Percentiles rank a stretch among this genome's conserved stretches.
These are phyloP conservation scores for Spinus olivaceus DNA, from an alignment of 2,797 vertebrate genomes.

Conservation along the genomic window DNA sequence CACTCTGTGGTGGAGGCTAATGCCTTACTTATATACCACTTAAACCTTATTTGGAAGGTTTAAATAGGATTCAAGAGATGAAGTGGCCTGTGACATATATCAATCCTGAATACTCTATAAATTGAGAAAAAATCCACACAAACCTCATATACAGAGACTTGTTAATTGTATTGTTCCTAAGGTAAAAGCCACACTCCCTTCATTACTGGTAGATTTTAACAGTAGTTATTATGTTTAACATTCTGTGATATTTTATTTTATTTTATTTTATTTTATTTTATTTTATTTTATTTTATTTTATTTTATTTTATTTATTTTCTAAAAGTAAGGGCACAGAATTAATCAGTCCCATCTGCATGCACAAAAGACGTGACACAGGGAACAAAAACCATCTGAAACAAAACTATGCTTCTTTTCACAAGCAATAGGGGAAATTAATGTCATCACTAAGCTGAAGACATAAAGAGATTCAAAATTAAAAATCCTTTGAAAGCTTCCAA, in stretches of 20 bases:
- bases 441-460: constrained; percentile 80
- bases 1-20: background rate
- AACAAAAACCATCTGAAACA: constrained; percentile 78
- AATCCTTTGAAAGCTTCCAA: constrained; percentile 82
- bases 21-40: background rate
- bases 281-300: constrained; percentile 31
- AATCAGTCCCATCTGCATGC: constrained; percentile 80
- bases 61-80: background rate
- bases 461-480: constrained; percentile 82
- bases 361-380: constrained; percentile 79
- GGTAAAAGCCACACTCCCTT: background rate
- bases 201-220: constrained; percentile 1
- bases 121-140: background rate
- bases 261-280: constrained; percentile 5
- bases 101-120: background rate
- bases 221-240: constrained; percentile 6
- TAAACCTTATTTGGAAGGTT: constrained; percentile 20
- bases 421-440: constrained; percentile 81
- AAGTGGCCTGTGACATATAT: background rate
- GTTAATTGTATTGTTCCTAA: background rate
- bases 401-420: constrained; percentile 78
- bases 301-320: constrained; percentile 8
- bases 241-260: background rate
- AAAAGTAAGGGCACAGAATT: constrained; percentile 66
- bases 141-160: background rate